Evolutionary conservation across 2,797 vertebrate species (phyloP), one percentile per base, ranked within the genome.

Genomic region (Cyprinella venusta): DNA sequence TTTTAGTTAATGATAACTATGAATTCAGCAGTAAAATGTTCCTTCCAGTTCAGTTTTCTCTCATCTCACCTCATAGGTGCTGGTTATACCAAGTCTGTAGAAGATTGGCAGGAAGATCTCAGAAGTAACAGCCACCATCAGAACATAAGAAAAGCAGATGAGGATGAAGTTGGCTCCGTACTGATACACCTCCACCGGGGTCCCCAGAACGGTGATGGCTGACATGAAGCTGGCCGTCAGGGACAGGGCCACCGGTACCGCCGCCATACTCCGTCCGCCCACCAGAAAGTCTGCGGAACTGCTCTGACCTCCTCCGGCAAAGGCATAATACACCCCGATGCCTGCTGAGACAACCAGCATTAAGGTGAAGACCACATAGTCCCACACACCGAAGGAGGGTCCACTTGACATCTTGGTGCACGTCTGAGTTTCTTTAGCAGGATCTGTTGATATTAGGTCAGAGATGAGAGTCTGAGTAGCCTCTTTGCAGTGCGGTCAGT

Each of bases 221-320:
- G 98, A 99, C 97, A 99, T 98, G 91, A 99, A 99, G 92, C 97
- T 98, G 92, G 97, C 97, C 0, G 96, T 95, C 86, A 99, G 94
- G 7, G 97, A 99, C 24, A 99, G 85, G 1, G 97, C 96, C 54
- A 99, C 96, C 0, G 97, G 97, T 67, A 97, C 38, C 0, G 97
- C 96, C 0, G 83, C 90, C 96, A 99, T 94, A 1, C 90, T 93
- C 71, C 96, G 95, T 26, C 96, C 96, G 0, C 95, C 98, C 86
- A 93, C 96, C 54, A 99, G 88, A 87, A 98, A 99, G 50, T 97
- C 96, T 61, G 91, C 83, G 0, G 95, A 92, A 50, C 91, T 96
- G 50, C 90, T 90, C 89, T 93, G 93, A 8, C 91, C 92, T 10
- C 94, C 90, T 78, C 94, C 96, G 0, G 64, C 85, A 75, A 96